phyloP scores from a whole-genome alignment of 2,113 vertebrate species.

The Bos indicus region DNA sequence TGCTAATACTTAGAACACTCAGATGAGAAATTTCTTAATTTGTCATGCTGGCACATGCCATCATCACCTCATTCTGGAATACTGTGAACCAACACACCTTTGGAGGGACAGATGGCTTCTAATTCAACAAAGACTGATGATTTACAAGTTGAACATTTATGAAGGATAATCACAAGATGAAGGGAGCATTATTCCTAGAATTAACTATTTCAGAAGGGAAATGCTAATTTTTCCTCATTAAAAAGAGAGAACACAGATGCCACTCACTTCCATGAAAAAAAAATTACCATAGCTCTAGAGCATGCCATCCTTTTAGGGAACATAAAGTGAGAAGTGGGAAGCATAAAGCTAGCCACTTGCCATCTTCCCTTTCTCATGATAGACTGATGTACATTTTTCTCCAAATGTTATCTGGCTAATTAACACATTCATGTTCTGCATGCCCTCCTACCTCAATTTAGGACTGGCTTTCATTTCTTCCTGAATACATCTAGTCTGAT shows the following conservation, averaged over 20 bases:
- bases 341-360: background rate
- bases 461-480: background rate
- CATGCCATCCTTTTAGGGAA: background rate
- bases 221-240: background rate
- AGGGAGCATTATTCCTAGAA: background rate
- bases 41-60: background rate
- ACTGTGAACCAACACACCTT: background rate
- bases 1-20: background rate
- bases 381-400: background rate
- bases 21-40: background rate
- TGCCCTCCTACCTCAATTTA: background rate
- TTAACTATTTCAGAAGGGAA: background rate
- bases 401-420: background rate
- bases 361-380: background rate
- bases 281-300: no score
- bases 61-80: background rate
- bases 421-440: background rate
- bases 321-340: background rate
- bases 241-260: background rate
- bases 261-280: background rate
- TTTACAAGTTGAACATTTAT: constrained; percentile 4
- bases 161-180: background rate
- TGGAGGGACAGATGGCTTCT: constrained; percentile 4
- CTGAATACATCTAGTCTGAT: background rate
- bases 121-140: background rate